These are phyloP conservation scores for Chloropsis hardwickii DNA, from an alignment of 2,113 vertebrate genomes.

Conservation along the genomic window DNA sequence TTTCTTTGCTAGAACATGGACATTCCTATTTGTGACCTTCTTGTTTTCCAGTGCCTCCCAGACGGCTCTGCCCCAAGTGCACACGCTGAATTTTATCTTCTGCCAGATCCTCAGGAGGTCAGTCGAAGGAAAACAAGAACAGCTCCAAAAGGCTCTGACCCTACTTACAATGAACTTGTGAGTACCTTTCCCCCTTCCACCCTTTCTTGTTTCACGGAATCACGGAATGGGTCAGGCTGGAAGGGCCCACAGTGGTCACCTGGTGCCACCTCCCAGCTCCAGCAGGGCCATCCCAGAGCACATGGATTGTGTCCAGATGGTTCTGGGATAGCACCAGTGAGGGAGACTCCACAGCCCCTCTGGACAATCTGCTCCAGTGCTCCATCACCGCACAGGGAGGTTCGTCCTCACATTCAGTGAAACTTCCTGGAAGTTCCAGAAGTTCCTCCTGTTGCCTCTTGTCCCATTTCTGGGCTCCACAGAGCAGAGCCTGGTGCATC, in stretches of 20 bases:
- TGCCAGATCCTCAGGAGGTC: constrained; percentile 74
- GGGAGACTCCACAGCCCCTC: neutral
- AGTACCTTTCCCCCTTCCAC: constrained; percentile 8
- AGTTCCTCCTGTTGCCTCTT: neutral
- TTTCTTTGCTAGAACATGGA: constrained; percentile 31
- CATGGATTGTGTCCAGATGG: accelerated
- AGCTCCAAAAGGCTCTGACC: constrained; percentile 80
- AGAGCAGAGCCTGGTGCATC: neutral
- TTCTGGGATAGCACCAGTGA: neutral
- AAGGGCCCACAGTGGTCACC: neutral
- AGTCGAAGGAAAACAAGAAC: constrained; percentile 82
- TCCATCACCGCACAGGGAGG: too few species aligned
- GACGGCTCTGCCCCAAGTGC: constrained; percentile 83
- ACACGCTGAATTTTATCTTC: constrained; percentile 80
- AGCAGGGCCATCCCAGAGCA: neutral
- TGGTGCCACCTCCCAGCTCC: neutral
- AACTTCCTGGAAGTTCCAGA: neutral
- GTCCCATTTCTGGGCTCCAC: too few species aligned
- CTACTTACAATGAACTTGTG: constrained; percentile 90
- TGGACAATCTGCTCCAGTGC: neutral
- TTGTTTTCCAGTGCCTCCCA: constrained; percentile 73
- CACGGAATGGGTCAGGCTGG: neutral
- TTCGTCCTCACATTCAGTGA: neutral
- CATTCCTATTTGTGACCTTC: constrained; percentile 60
- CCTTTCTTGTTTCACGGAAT: neutral